Evolutionary conservation across 2,113 vertebrate species (phyloP), one percentile per base, ranked within the genome.

Genomic region (Epinephelus fuscoguttatus): DNA sequence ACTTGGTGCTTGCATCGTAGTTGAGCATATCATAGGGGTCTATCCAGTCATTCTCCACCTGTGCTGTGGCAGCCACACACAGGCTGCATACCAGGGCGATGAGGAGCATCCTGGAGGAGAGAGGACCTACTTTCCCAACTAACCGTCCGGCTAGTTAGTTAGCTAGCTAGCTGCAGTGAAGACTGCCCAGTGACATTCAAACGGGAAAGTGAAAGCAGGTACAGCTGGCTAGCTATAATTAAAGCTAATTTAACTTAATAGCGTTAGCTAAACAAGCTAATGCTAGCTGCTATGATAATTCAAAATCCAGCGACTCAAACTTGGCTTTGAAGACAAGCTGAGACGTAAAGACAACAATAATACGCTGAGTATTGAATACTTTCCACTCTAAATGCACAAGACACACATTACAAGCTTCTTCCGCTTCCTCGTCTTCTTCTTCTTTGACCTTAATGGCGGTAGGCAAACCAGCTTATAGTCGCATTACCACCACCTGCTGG

Each of bases 1-100:
- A 81, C 80, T 94, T 90, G 59, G 90, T 68, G 25, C 62, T 75
- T 0, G 92, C 3, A 12, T 95, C 95, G 57, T 95, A 95, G 84
- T 95, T 93, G 1, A 95, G 47, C 95, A 95, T 94, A 53, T 96
- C 94, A 6, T 88, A 91, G 0, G 95, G 94, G 75, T 96, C 93
- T 4, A 94, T 40, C 95, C 95, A 95, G 5, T 89, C 93, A 6
- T 94, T 84, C 75, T 0, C 55, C 7, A 55, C 23, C 61, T 94
- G 88, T 4, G 62, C 75, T 3, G 5, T 1, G 12, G 6, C 68
- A 55, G 68, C 50, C 72, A 92, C 50, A 0, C 18, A 45, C 63
- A 92, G 53, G 66, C 45, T 69, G 23, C 49, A 82, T 0, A 86
- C 3, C 50, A 93, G 47, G 1, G 75, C 4, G 1, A 69, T 0